These are phyloP conservation scores for Rhodeus uyekii DNA, from an alignment of 2,797 vertebrate species.

Conservation along the genomic window DNA sequence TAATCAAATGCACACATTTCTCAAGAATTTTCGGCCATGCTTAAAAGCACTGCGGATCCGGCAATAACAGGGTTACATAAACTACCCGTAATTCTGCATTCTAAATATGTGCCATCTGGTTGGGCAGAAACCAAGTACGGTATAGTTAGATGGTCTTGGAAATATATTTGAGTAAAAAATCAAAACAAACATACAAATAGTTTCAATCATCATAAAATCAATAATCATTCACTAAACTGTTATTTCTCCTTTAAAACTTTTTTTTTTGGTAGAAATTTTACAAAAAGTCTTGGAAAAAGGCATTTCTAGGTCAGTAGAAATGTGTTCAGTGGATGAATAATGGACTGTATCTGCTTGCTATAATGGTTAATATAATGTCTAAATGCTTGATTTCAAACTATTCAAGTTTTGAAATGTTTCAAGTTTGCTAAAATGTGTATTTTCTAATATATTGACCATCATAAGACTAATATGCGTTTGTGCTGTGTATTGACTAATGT, in stretches of 20 bases:
- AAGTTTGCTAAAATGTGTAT: not conserved
- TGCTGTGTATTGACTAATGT: not conserved
- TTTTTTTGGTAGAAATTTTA: not conserved
- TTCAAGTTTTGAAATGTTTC: no score
- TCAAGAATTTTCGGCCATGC: constrained; percentile 35
- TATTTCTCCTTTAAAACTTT: not conserved
- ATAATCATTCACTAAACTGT: not conserved
- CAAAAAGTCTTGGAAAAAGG: not conserved
- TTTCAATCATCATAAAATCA: not conserved
- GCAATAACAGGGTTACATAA: constrained; percentile 41
- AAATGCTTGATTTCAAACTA: no score
- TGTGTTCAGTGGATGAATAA: not conserved
- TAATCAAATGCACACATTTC: constrained; percentile 20
- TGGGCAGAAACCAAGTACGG: not conserved
- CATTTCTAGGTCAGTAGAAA: not conserved
- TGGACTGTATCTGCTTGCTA: no score
- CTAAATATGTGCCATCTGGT: constrained; percentile 35
- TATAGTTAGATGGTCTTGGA: not conserved
- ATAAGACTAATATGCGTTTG: not conserved
- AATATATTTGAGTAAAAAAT: not conserved
- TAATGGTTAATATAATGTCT: no score
- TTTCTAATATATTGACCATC: not conserved
- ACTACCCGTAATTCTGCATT: constrained; percentile 41
- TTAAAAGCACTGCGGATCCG: constrained; percentile 21
- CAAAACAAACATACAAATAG: not conserved